phyloP scores from a whole-genome alignment of 2,797 vertebrate genomes.

The Schizothorax lantsangensis region DNA sequence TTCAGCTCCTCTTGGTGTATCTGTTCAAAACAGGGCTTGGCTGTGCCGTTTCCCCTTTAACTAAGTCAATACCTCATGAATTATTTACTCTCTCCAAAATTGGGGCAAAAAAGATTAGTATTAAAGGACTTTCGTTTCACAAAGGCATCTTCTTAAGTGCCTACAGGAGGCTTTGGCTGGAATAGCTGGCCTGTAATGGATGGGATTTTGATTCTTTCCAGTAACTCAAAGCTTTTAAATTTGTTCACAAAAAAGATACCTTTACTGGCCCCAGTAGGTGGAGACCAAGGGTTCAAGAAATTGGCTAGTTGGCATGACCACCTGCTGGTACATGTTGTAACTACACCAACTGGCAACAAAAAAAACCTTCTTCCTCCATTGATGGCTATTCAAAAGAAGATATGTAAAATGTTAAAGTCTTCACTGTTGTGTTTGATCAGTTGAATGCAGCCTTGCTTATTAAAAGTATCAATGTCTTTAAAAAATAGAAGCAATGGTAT shows the following conservation, averaged over 20 bases:
- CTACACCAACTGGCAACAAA: not conserved
- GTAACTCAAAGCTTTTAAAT: not conserved
- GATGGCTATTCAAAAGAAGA: not conserved
- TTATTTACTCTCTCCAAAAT: constrained; percentile 40
- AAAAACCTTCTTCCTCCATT: not conserved
- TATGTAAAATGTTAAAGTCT: not conserved
- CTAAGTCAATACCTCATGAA: constrained; percentile 42
- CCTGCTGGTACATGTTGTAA: not conserved
- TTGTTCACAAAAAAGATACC: not conserved
- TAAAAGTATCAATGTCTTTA: too few species aligned
- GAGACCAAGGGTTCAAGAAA: too few species aligned
- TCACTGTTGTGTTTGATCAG: not conserved
- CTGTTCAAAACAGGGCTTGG: constrained; percentile 33
- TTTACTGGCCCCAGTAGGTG: not conserved
- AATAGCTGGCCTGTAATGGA: constrained; percentile 31
- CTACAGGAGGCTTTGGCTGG: not conserved
- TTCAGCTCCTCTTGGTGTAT: constrained; percentile 47
- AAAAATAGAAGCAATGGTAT: too few species aligned
- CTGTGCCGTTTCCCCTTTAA: constrained; percentile 21
- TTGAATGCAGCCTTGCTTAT: too few species aligned
- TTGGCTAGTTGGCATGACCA: not conserved
- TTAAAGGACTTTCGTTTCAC: constrained; percentile 35
- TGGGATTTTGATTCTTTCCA: not conserved
- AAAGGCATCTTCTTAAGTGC: constrained; percentile 16
- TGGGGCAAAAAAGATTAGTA: constrained; percentile 36